Conservation (phyloP, 1,140 invertebrate species). For the Anthonomus grandis region DNA sequence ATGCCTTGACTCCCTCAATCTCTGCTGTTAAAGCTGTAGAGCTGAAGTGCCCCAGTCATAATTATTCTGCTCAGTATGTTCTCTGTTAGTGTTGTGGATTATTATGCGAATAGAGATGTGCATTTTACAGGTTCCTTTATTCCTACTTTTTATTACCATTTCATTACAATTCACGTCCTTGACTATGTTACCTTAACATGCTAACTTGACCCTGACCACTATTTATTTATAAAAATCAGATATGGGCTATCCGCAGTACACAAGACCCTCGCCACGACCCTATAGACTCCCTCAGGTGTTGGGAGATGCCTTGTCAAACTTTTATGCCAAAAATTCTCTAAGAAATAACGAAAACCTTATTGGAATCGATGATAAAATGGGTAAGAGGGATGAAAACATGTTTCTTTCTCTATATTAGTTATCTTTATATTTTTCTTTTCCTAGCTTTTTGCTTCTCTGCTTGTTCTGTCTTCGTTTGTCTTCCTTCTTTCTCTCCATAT, state of each 20-base stretch:
- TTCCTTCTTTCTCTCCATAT: background rate
- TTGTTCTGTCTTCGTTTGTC: background rate
- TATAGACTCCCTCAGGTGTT: slow-evolving; percentile 16
- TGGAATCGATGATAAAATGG: slow-evolving; percentile 20
- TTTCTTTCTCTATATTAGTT: background rate
- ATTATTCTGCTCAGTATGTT: too few relatives aligned
- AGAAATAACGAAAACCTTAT: slow-evolving; percentile 1
- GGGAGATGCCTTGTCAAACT: slow-evolving; percentile 3
- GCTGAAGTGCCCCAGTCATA: too few relatives aligned
- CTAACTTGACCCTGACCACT: background rate
- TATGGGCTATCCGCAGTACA: slow-evolving; percentile 2
- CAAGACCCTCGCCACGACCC: background rate
- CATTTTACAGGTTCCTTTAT: too few relatives aligned
- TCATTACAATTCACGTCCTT: too few relatives aligned
- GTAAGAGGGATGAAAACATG: background rate
- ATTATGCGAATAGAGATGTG: too few relatives aligned
- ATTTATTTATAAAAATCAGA: slow-evolving; percentile 5
- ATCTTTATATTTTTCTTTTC: background rate
- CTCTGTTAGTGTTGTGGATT: too few relatives aligned
- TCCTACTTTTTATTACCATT: too few relatives aligned
- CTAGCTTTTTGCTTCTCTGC: background rate
- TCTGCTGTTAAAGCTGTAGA: too few relatives aligned
- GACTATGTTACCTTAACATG: background rate
- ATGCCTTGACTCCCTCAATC: too few relatives aligned
- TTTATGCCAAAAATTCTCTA: slow-evolving; percentile 7